Percentiles rank a stretch among this genome's conserved stretches.
These are phyloP conservation scores for Tribolium castaneum DNA, from an alignment of 1,140 invertebrate species.

Conservation along the genomic window DNA sequence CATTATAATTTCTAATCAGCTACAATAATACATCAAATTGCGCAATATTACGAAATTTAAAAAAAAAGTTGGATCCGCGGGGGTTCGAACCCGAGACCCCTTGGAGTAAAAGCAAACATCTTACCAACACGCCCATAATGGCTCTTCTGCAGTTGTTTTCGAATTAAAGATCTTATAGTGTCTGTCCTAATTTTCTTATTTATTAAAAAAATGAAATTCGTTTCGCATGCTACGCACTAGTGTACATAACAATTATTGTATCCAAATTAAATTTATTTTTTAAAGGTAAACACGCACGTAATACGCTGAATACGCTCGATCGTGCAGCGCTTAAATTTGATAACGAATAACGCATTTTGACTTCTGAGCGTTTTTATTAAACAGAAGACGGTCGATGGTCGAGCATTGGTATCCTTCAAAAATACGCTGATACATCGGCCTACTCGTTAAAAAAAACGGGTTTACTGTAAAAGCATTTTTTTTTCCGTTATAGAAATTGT, in stretches of 20 bases:
- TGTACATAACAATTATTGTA: slow-evolving; percentile 41
- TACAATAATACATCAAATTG: not conserved
- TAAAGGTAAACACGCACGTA: slow-evolving; percentile 19
- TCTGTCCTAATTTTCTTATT: slow-evolving; percentile 40
- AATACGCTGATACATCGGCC: slow-evolving; percentile 25
- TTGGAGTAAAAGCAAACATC: slow-evolving; percentile 38
- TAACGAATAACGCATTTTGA: not conserved
- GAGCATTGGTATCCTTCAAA: slow-evolving; percentile 40
- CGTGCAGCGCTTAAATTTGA: slow-evolving; percentile 6
- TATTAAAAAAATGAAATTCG: slow-evolving; percentile 41
- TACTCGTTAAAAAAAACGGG: not conserved
- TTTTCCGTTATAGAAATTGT: slow-evolving; percentile 13
- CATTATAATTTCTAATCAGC: not conserved
- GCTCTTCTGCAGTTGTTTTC: slow-evolving; percentile 23
- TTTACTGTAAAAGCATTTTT: not conserved
- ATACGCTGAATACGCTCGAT: not conserved
- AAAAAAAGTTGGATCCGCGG: slow-evolving; percentile 22
- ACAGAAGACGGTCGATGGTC: slow-evolving; percentile 35
- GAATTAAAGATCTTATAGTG: slow-evolving; percentile 14
- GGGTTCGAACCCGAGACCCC: slow-evolving; percentile 38
- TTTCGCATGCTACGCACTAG: slow-evolving; percentile 32
- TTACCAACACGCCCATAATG: slow-evolving; percentile 37
- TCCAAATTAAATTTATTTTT: slow-evolving; percentile 19
- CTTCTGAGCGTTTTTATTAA: slow-evolving; percentile 31
- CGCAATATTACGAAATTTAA: not conserved